These are phyloP conservation scores for Rhinichthys klamathensis DNA, from an alignment of 2,113 vertebrate species.

Conservation along the genomic window DNA sequence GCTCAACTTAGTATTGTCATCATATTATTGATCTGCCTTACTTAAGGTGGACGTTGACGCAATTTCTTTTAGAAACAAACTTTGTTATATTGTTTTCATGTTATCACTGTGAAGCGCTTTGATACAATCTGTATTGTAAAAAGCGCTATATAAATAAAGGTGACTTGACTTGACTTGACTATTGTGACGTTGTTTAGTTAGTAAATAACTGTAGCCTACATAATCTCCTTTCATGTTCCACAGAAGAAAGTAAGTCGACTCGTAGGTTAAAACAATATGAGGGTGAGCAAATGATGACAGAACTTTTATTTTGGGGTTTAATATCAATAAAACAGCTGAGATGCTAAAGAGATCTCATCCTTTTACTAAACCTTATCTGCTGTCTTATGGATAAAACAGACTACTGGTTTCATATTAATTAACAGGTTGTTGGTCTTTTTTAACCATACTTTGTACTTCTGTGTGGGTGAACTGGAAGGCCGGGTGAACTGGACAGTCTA, in stretches of 20 bases:
- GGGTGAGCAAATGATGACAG: neutral
- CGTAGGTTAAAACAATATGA: neutral
- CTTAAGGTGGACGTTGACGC: too few species aligned
- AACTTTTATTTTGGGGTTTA: neutral
- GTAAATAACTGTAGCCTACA: neutral
- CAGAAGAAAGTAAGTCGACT: neutral
- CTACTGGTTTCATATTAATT: constrained; percentile 31
- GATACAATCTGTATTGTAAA: too few species aligned
- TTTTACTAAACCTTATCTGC: neutral
- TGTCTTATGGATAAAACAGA: constrained; percentile 9
- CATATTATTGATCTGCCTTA: too few species aligned
- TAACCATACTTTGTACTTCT: neutral
- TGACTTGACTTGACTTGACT: too few species aligned
- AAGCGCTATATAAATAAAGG: too few species aligned
- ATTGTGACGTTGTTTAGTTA: neutral
- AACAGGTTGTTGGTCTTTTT: constrained; percentile 19
- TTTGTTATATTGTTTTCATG: too few species aligned
- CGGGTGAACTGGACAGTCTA: neutral
- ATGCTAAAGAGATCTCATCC: neutral
- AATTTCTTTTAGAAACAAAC: too few species aligned
- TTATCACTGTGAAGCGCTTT: too few species aligned
- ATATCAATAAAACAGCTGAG: neutral
- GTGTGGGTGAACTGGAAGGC: neutral
- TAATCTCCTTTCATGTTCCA: neutral
- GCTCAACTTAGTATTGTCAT: neutral